Evolutionary conservation across 2,113 vertebrate species (phyloP), one percentile per base, ranked within the genome.

Genomic region (Apeltes quadracus): DNA sequence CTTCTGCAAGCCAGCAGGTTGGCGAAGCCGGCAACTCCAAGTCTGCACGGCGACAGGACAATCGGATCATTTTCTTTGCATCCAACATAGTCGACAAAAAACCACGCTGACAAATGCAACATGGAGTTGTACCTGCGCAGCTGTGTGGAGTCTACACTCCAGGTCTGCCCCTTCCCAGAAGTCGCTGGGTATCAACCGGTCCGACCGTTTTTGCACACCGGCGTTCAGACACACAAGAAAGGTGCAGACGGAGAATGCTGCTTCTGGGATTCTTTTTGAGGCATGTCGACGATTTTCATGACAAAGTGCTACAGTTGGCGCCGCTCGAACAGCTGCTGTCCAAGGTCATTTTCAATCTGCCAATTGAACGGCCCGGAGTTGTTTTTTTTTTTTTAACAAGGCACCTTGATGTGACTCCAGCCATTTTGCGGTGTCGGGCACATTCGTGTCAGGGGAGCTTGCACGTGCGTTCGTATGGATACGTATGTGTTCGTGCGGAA

Each of bases 271-370:
- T 88, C 75, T 90, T 89, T 90, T 88, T 38, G 88, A 89, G 76
- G 72, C 81, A 72, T 91, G 90, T 91, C 86, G 91, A 72, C 22
- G 58, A 90, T 84, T 91, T 83, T 89, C 62, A 8, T 88, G 91
- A 92, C 91, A 92, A 91, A 90, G 91, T 87, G 91, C 54, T 73
- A 91, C 88, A 87, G 84, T 84, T 88, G 84, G 87, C 86, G 27
- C 70, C 3, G 66, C 61, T 65, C 51, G 56, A 79, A 58, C 72
- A 41, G 41, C 75, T 64, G 81, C 56, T 1, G 50, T 82, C 87
- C 89, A 87, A 87, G 66, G 85, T 81, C 74, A 89, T 87, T 75
- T 11, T 67, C 27, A 51, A 69, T 48, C 64, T 61, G 69, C 81
- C 77, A 82, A 63, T 53, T 62, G 67, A 75, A 32, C 23, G 11